phyloP scores from a whole-genome alignment of 2,797 vertebrate species.

The Mycteria americana region DNA sequence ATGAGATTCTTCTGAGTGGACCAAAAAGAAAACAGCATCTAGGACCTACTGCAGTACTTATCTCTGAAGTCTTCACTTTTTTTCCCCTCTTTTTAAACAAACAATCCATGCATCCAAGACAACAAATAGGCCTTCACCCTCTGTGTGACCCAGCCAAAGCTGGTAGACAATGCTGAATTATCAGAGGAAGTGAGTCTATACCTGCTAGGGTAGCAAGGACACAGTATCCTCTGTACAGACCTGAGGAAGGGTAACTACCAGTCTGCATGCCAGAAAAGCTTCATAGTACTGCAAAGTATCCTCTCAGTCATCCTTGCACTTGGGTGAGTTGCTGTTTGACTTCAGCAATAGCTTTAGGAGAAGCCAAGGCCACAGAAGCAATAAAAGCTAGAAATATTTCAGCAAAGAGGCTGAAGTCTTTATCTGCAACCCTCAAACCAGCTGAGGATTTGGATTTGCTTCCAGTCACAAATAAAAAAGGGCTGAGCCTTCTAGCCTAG shows the following conservation, averaged over 20 bases:
- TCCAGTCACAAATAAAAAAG: not conserved
- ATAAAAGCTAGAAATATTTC: not conserved
- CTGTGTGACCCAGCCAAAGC: not conserved
- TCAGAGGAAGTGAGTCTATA: not conserved
- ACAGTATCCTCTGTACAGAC: not conserved
- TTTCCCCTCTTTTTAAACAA: not conserved
- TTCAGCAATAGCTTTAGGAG: not conserved
- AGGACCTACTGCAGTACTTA: not conserved
- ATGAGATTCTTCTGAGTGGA: not conserved
- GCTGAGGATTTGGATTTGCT: not conserved
- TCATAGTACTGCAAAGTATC: not conserved
- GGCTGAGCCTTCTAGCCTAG: not conserved
- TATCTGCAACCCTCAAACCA: not conserved
- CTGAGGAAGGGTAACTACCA: not conserved
- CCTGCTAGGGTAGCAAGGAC: not conserved
- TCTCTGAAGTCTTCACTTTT: not conserved
- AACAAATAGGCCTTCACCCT: not conserved
- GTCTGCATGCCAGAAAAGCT: not conserved
- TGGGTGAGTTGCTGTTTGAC: not conserved
- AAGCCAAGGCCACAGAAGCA: not conserved
- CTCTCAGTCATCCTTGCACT: not conserved
- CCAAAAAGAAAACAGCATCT: not conserved
- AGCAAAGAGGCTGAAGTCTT: not conserved
- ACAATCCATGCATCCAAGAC: not conserved
- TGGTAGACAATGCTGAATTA: not conserved